Conservation (phyloP, 2,113 vertebrate genomes). For the Hydrochoerus hydrochaeris region DNA sequence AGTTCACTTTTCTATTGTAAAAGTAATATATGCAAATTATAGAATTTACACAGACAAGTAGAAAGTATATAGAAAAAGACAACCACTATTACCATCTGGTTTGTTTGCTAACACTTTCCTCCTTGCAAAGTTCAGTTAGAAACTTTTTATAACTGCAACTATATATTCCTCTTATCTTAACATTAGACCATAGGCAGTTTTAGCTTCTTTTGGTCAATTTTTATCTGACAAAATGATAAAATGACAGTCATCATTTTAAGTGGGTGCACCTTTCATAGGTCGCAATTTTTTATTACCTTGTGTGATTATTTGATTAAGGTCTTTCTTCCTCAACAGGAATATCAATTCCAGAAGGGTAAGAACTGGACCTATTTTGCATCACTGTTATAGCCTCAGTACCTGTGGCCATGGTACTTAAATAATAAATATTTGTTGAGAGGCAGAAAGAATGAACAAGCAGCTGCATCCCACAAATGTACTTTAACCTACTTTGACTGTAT, state of each 20-base stretch:
- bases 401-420: not conserved
- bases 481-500: slow-evolving; percentile 39
- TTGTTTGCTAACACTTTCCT: slow-evolving; percentile 6
- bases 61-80: not conserved
- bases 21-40: slow-evolving; percentile 40
- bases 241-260: slow-evolving; percentile 57
- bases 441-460: slow-evolving; percentile 22
- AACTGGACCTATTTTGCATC: not conserved
- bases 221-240: too few relatives aligned
- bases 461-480: not conserved
- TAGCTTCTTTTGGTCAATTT: not conserved
- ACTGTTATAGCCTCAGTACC: not conserved
- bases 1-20: slow-evolving; percentile 9
- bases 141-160: slow-evolving; percentile 31
- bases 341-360: slow-evolving; percentile 23
- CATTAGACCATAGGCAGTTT: not conserved
- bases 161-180: slow-evolving; percentile 5
- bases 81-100: not conserved
- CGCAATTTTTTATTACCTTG: slow-evolving; percentile 22
- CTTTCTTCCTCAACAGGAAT: not conserved
- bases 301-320: slow-evolving; percentile 52
- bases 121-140: not conserved
- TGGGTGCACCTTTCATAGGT: not conserved
- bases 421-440: slow-evolving; percentile 52
- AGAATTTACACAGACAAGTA: not conserved